These are phyloP conservation scores for Odontamblyopus lacepedii DNA, from an alignment of 2,797 vertebrate genomes.

Conservation along the genomic window DNA sequence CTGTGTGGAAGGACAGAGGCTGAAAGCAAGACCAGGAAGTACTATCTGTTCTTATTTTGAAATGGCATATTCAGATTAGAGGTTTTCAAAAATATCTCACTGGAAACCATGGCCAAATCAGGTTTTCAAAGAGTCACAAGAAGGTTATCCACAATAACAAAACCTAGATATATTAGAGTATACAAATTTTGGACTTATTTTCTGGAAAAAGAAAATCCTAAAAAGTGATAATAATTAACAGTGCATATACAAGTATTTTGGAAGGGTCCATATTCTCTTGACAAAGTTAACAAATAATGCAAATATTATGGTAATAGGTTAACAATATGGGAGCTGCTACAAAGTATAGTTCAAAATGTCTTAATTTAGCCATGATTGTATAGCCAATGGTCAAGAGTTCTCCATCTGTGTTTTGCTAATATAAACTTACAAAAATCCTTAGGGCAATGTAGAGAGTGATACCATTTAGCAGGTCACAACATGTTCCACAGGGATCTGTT, in stretches of 20 bases:
- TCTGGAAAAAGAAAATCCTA: not conserved
- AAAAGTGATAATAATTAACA: not conserved
- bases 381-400: constrained; percentile 1
- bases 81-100: not conserved
- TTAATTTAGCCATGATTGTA: not conserved
- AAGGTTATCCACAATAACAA: not conserved
- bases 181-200: not conserved
- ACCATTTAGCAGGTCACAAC: constrained; percentile 17
- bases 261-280: not conserved
- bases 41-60: constrained; percentile 19
- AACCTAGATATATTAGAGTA: not conserved
- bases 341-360: not conserved
- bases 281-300: not conserved
- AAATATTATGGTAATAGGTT: not conserved
- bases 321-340: not conserved
- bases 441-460: constrained; percentile 10
- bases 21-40: constrained; percentile 20
- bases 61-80: not conserved
- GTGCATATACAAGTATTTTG: not conserved
- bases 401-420: constrained; percentile 2
- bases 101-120: not conserved
- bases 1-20: constrained; percentile 54
- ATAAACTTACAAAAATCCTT: not conserved
- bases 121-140: not conserved
- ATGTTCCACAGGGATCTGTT: constrained; percentile 1